phyloP scores from a whole-genome alignment of 2,113 vertebrate species.

The Meleagris gallopavo region DNA sequence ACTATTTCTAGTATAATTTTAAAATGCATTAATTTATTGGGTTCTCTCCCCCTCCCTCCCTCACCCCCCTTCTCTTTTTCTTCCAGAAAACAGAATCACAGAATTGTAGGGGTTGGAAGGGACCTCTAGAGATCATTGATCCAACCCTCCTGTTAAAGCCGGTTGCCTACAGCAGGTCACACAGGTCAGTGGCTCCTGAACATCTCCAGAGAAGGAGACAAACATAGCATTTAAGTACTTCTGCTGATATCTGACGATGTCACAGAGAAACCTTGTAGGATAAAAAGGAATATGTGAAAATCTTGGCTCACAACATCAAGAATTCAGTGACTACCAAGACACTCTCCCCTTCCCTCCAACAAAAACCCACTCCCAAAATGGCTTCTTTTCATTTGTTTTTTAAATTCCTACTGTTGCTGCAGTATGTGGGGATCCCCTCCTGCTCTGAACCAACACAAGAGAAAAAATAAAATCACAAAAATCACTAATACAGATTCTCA shows the following conservation, averaged over 20 bases:
- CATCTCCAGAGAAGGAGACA: too few relatives aligned
- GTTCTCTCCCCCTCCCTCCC: too few relatives aligned
- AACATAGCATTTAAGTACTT: background rate
- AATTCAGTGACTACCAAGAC: background rate
- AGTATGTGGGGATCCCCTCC: background rate
- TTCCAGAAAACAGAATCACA: too few relatives aligned
- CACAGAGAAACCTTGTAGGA: background rate
- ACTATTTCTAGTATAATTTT: background rate
- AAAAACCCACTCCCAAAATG: background rate
- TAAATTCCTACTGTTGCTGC: background rate
- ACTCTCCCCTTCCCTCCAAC: rapidly evolving
- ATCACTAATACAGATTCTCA: background rate
- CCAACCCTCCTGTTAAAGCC: too few relatives aligned
- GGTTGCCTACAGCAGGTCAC: too few relatives aligned
- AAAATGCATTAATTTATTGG: background rate
- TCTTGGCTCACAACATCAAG: background rate
- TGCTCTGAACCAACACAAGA: background rate
- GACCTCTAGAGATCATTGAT: too few relatives aligned
- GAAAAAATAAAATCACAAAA: background rate
- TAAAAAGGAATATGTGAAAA: background rate
- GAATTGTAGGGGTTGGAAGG: too few relatives aligned
- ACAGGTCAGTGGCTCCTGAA: too few relatives aligned
- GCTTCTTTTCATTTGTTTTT: background rate
- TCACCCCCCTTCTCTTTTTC: background rate
- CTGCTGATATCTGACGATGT: background rate